Evolutionary conservation across 1,140 invertebrate genomes (phyloP).

Genomic region (Trissolcus basalis): DNA sequence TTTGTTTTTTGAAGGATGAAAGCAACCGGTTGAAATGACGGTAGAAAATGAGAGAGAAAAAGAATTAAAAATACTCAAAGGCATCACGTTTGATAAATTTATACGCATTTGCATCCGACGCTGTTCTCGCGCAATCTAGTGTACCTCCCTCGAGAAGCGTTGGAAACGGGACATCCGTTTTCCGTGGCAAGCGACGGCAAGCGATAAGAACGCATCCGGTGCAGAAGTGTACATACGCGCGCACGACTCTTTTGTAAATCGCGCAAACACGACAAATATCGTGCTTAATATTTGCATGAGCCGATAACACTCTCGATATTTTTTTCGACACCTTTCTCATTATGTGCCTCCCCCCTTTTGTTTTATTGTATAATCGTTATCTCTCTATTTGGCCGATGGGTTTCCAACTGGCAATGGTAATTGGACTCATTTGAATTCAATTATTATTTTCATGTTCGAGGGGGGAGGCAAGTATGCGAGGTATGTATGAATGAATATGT

Average conservation of each 20-base stretch:
- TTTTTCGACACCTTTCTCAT: no score
- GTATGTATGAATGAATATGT: neutral
- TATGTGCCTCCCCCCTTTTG: no score
- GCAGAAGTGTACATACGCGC: constrained; percentile 48
- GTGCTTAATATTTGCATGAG: constrained; percentile 29
- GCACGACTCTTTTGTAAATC: constrained; percentile 48
- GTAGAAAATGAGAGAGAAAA: constrained; percentile 12
- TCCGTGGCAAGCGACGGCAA: constrained; percentile 36
- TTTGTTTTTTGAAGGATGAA: no score
- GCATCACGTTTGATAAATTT: constrained; percentile 30
- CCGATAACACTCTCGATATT: no score
- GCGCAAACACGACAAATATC: constrained; percentile 32
- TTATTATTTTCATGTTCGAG: neutral
- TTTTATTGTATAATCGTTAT: no score
- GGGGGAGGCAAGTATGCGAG: constrained; percentile 1
- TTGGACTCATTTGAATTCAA: neutral
- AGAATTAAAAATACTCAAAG: constrained; percentile 3
- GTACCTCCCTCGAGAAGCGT: constrained; percentile 58
- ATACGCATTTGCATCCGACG: constrained; percentile 43
- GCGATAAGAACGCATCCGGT: constrained; percentile 60
- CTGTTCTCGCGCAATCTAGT: constrained; percentile 55
- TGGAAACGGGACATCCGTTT: constrained; percentile 61
- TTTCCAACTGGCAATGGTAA: no score
- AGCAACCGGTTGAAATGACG: no score
- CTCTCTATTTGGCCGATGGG: no score